A percentile compares a stretch with the other conserved stretches of the same genome.
These are phyloP conservation scores for Brachypalpus laphriformis DNA, from an alignment of 2,888 invertebrate species.

Conservation along the genomic window DNA sequence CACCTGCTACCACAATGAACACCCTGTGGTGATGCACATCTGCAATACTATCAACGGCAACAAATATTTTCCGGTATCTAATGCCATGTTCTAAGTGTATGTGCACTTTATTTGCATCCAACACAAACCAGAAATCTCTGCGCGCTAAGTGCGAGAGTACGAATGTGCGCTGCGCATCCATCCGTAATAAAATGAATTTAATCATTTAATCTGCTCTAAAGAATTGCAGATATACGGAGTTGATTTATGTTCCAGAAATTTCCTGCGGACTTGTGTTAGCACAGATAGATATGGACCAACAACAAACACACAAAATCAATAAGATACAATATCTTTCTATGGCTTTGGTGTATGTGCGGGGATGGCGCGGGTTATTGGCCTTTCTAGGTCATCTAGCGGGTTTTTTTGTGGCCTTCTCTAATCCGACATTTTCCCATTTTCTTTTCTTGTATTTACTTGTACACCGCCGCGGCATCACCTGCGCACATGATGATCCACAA, in stretches of 20 bases:
- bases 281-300: background rate
- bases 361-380: conserved; percentile 31
- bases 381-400: conserved; percentile 63
- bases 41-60: conserved; percentile 10
- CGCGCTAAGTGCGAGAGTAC: conserved; percentile 3
- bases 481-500: conserved; percentile 31
- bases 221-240: conserved; percentile 9
- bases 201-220: conserved; percentile 40
- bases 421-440: conserved; percentile 46
- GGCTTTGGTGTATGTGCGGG: background rate
- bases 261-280: background rate
- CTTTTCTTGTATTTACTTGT: conserved; percentile 26
- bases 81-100: background rate
- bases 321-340: conserved; percentile 3
- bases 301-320: conserved; percentile 35
- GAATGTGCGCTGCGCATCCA: conserved; percentile 27
- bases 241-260: conserved; percentile 39
- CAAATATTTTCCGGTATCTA: conserved; percentile 32
- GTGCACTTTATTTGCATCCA: conserved; percentile 42
- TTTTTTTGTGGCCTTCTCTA: conserved; percentile 23
- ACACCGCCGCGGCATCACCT: conserved; percentile 41
- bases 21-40: conserved; percentile 2
- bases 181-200: conserved; percentile 49
- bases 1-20: conserved; percentile 38
- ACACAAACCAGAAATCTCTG: conserved; percentile 37